A percentile compares a stretch with the other conserved stretches of the same genome.
These are phyloP conservation scores for Ophion obscuratus DNA, from an alignment of 2,888 invertebrate genomes.

Conservation along the genomic window DNA sequence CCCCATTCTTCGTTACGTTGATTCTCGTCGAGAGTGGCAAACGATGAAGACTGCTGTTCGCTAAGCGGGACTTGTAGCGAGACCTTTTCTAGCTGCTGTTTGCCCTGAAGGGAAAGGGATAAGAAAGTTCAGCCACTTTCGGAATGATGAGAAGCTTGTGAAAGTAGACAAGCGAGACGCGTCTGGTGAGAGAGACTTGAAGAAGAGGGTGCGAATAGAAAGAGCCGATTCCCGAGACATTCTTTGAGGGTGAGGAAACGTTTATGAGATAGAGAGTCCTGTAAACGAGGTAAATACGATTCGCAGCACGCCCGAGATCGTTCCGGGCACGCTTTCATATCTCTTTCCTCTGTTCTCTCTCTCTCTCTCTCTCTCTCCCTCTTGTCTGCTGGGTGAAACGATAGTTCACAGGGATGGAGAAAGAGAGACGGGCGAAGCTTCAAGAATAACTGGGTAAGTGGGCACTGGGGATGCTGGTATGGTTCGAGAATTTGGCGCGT, in stretches of 20 bases:
- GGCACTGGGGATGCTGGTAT: slow-evolving; percentile 79
- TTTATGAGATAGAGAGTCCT: slow-evolving; percentile 64
- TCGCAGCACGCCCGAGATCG: slow-evolving; percentile 67
- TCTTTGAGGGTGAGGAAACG: slow-evolving; percentile 46
- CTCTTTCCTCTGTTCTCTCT: slow-evolving; percentile 45
- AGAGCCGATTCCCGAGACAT: slow-evolving; percentile 48
- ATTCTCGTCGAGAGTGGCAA: neutral
- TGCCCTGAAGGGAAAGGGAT: neutral
- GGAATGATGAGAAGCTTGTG: slow-evolving; percentile 33
- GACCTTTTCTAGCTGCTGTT: neutral
- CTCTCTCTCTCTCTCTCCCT: neutral
- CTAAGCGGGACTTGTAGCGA: neutral
- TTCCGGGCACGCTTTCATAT: slow-evolving; percentile 65
- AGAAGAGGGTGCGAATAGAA: slow-evolving; percentile 52
- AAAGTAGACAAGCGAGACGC: slow-evolving; percentile 5
- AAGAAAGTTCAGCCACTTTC: slow-evolving; percentile 3
- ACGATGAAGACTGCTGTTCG: neutral
- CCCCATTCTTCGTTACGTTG: neutral
- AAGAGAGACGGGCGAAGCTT: slow-evolving; percentile 62
- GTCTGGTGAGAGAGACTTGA: slow-evolving; percentile 28
- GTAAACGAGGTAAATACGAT: slow-evolving; percentile 73
- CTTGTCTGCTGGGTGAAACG: slow-evolving; percentile 62
- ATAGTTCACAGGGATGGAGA: slow-evolving; percentile 70
- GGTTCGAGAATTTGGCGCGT: slow-evolving; percentile 80
- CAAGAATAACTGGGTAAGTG: slow-evolving; percentile 79